Conservation (phyloP, 2,113 vertebrate genomes). For the Eulemur macaco region DNA sequence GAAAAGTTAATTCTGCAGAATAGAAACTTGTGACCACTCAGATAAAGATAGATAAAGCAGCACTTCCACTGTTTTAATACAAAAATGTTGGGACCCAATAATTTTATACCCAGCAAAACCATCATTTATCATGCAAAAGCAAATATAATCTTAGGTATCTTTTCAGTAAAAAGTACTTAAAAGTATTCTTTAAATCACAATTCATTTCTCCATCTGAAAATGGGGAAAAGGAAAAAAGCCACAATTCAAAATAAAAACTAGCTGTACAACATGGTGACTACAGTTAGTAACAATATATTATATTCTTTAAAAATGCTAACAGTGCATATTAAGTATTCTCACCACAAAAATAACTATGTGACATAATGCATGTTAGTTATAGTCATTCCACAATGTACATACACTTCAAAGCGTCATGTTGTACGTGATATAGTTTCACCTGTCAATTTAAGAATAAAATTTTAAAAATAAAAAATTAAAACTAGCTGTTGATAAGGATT, state of each 20-base stretch:
- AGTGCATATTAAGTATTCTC: not conserved
- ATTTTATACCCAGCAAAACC: conserved; percentile 29
- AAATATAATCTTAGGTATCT: not conserved
- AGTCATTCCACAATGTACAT: not conserved
- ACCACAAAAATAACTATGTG: not conserved
- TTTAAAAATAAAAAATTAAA: not conserved
- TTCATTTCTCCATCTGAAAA: not conserved
- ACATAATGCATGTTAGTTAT: not conserved
- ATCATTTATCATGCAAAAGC: not conserved
- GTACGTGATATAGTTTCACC: not conserved
- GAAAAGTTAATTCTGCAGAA: conserved; percentile 32
- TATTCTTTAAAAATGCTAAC: not conserved
- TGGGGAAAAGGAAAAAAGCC: not conserved
- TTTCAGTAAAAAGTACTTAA: not conserved
- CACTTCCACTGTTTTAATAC: not conserved
- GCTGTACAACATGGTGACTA: not conserved
- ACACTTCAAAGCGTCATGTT: not conserved
- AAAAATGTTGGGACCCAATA: not conserved
- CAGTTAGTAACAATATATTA: not conserved
- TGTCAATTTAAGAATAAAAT: not conserved
- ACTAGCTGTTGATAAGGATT: not conserved
- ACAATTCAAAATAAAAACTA: conserved; percentile 8
- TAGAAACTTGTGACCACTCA: not conserved
- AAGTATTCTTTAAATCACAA: conserved; percentile 8
- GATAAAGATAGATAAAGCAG: conserved; percentile 9